Evolutionary conservation across 1,140 invertebrate genomes (phyloP), one percentile per base, ranked within the genome.

Genomic region (Aradophagus sp.): DNA sequence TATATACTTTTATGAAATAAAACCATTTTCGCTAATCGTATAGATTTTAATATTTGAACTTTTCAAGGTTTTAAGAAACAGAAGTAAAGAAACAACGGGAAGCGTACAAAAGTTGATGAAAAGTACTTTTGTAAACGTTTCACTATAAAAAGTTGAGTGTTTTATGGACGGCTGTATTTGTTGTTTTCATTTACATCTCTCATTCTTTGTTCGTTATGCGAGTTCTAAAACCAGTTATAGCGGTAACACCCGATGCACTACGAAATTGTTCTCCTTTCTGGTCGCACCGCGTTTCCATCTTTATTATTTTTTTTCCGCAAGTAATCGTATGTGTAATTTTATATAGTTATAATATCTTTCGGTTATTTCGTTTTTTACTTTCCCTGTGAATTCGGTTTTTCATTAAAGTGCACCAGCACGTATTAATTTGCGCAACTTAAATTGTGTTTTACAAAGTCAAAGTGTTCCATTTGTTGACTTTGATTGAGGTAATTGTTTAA

Each of bases 71-170:
- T 47, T 13, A 12, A 53, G 47, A 63, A 63, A 53, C 38, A 53
- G 27, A 45, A 61, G 32, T 34, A 47, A 59, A 68, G 55, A 16
- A 59, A 48, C 39, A 14, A 45, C 23, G 32, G 12, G 39, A 35
- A 38, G 36, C 17, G 29, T 34, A 47, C 35, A 68, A 53, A 41
- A 61, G 65, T 61, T 68, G 34, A 68, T 61, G 55, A 61, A 68
- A 61, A 68, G 56, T 61, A 53, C 32, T 68, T 69, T 56, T 56
- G 55, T 62, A 69, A 69, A 69, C 48, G 56, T 69, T n/a, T 69
- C 42, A 48, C 48, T 55, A 68, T 59, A 68, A 68, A 68, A 68
- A 68, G 56, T 55, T 48, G 56, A 61, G 47, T 68, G 55, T 68
- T 68, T 68, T 68, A 61, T 61, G 48, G 56, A 47, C 42, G 56